phyloP scores from a whole-genome alignment of 2,888 invertebrate genomes.

The Schizaphis graminum region DNA sequence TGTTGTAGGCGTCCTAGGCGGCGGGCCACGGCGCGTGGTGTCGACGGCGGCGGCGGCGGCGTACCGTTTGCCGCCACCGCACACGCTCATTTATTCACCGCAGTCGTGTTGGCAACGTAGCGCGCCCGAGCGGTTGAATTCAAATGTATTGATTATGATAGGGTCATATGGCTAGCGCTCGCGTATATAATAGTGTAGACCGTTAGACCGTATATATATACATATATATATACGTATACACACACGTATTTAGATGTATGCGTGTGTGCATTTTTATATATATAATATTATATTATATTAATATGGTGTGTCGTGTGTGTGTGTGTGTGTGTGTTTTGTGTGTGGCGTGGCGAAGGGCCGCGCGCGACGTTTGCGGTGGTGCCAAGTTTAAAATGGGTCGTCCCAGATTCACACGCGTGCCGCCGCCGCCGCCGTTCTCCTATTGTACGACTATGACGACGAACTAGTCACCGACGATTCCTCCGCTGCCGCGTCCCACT shows the following conservation, averaged over 20 bases:
- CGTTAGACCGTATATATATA: neutral
- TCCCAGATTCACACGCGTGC: slow-evolving; percentile 60
- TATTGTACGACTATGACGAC: slow-evolving; percentile 3
- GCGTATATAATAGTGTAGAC: neutral
- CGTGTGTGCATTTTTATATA: too few relatives aligned
- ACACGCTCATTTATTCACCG: slow-evolving; percentile 29
- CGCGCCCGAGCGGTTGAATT: slow-evolving; percentile 53
- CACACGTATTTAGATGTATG: neutral
- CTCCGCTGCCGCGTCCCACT: neutral
- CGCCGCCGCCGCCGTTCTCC: neutral
- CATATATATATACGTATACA: neutral
- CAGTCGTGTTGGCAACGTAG: slow-evolving; percentile 47
- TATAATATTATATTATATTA: neutral
- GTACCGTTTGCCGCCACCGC: neutral
- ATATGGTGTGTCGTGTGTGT: neutral
- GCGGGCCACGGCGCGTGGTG: neutral
- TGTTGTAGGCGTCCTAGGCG: neutral
- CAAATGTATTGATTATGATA: slow-evolving; percentile 60
- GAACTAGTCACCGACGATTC: neutral
- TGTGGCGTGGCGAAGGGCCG: slow-evolving; percentile 23
- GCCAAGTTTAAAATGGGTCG: slow-evolving; percentile 65
- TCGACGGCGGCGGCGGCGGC: neutral
- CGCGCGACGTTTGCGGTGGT: slow-evolving; percentile 53
- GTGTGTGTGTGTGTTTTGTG: neutral
- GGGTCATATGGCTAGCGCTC: slow-evolving; percentile 45